These are phyloP conservation scores for Scaptomyza polygonia DNA, from an alignment of 2,888 invertebrate genomes.

Conservation along the genomic window DNA sequence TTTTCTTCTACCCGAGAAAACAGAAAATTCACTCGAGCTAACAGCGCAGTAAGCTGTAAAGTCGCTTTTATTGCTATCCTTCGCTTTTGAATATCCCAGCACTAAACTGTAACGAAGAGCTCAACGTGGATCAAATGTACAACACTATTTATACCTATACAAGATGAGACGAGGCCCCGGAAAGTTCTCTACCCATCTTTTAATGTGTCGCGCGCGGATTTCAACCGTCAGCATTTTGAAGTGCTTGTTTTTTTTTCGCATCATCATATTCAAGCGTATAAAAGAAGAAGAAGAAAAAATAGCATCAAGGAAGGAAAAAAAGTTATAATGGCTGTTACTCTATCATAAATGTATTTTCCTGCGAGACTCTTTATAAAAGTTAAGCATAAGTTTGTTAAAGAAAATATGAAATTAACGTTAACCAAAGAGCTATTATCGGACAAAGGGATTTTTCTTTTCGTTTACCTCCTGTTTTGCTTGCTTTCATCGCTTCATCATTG, in stretches of 20 bases:
- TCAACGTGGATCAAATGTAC: background rate
- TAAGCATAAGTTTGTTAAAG: background rate
- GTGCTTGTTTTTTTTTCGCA: background rate
- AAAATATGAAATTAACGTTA: too few relatives aligned
- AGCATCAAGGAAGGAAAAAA: too few relatives aligned
- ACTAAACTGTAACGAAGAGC: background rate
- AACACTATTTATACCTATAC: background rate
- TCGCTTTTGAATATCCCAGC: background rate
- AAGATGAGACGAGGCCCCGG: background rate
- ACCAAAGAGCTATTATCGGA: too few relatives aligned
- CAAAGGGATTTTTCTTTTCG: too few relatives aligned
- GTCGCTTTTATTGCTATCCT: background rate
- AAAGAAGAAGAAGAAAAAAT: too few relatives aligned
- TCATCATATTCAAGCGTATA: background rate
- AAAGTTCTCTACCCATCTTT: background rate
- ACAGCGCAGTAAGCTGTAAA: conserved; percentile 2
- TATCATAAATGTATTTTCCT: background rate
- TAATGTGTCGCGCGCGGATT: background rate
- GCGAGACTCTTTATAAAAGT: too few relatives aligned
- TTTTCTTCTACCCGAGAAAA: background rate
- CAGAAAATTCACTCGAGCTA: background rate
- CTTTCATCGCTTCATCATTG: background rate
- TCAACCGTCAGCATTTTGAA: background rate
- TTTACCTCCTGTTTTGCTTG: background rate
- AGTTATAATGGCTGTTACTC: background rate